Evolutionary conservation across 2,888 invertebrate genomes (phyloP).

Genomic region (Tipula vernalis): DNA sequence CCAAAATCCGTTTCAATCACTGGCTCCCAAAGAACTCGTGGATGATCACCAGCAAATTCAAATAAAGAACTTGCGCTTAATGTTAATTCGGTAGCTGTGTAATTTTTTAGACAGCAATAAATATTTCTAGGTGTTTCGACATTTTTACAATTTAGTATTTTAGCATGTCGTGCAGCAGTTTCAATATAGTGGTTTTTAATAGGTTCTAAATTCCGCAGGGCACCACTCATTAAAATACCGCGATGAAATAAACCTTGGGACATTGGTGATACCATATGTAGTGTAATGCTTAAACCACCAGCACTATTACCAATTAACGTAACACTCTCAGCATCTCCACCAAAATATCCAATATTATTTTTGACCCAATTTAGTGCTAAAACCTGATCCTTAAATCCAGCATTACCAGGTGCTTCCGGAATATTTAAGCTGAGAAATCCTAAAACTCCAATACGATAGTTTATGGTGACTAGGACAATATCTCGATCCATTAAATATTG

Average conservation of each 20-base stretch:
- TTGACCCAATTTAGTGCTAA: background rate
- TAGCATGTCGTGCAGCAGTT: background rate
- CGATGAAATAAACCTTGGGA: slow-evolving; percentile 45
- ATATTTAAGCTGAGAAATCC: slow-evolving; percentile 17
- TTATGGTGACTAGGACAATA: slow-evolving; percentile 27
- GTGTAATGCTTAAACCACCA: slow-evolving; percentile 36
- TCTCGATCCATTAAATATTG: slow-evolving; percentile 20
- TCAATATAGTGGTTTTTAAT: background rate
- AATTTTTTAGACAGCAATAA: background rate
- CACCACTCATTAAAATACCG: slow-evolving; percentile 55
- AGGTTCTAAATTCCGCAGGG: slow-evolving; percentile 21
- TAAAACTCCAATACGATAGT: slow-evolving; percentile 20
- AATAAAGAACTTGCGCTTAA: background rate
- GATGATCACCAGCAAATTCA: slow-evolving; percentile 22
- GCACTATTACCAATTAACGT: slow-evolving; percentile 48
- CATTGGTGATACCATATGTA: slow-evolving; percentile 47
- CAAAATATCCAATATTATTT: slow-evolving; percentile 52
- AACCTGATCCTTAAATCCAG: slow-evolving; percentile 37
- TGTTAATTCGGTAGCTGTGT: background rate
- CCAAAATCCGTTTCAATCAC: slow-evolving; percentile 52
- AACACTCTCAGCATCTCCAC: slow-evolving; percentile 48
- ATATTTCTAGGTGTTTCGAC: background rate
- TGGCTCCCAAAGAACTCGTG: slow-evolving; percentile 42
- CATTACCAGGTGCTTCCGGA: slow-evolving; percentile 46
- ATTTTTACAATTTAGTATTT: background rate